Evolutionary conservation across 2,113 vertebrate genomes (phyloP), one percentile per base, ranked within the genome.

Genomic region (Glaucidium brasilianum): DNA sequence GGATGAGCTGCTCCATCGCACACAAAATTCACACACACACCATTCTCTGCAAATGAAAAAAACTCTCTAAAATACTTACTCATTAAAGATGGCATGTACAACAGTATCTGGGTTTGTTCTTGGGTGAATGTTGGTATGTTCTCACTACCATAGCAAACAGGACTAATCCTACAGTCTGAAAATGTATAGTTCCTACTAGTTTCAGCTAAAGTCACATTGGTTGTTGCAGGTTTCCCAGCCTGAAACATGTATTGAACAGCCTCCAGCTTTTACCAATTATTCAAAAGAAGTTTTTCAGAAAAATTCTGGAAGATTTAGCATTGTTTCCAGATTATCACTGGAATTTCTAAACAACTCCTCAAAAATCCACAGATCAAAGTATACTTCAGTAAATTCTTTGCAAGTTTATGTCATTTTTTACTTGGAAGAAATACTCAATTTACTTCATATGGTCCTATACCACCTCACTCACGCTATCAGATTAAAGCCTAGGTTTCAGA

Each of bases 221-320:
- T 64, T 45, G 34, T 41, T 15, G 22, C 56, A 55, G 26, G 11
- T 76, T 86, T 86, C 63, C 30, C 30, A 32, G n/a, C 23, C 29
- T 35, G 52, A 78, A 78, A 59, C n/a, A 34, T 2, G 29, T 30
- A 17, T 29, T 17, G 17, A 67, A n/a, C 11, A 37, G 18, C 22
- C 11, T 32, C 6, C 6, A 3, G 2, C 2, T 21, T 64, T 32
- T 20, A 32, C 35, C 0, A 1, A 20, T 1, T 81, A 34, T 27
- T 41, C 17, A 18, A 47, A 80, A 58, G 26, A 62, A 49, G 15
- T 0, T 0, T 60, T 75, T 55, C 26, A 29, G 58, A 66, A 56
- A 64, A 50, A 15, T 32, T 43, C 26, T 45, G 32, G 13, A n/a
- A 59, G 21, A 68, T 26, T 4, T 14, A 15, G 13, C 6, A 1